Evolutionary conservation across 2,113 vertebrate genomes (phyloP), one percentile per base, ranked within the genome.

Genomic region (Agapornis roseicollis): DNA sequence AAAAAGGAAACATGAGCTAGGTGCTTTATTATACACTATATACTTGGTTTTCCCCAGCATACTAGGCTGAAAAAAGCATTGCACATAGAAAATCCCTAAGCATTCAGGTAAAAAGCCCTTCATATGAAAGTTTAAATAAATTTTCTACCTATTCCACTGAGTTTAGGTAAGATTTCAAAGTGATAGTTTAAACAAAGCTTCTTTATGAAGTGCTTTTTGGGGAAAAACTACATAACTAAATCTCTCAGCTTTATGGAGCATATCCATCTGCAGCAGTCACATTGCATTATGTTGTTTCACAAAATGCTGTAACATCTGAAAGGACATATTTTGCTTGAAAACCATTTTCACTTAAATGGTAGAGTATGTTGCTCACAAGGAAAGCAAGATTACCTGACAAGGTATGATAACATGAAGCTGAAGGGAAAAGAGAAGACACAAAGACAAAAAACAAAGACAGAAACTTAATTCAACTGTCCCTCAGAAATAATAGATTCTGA

Each of bases 231-330:
- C 56, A 5, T 84, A 58, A 53, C 80, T 79, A 92, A 94, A 94
- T 85, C 77, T 89, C 44, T 90, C 80, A 63, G 53, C 83, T 92
- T 96, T 94, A 90, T 88, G 64, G 58, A 70, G n/a, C 78, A 90
- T 79, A 96, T 89, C 90, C 83, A 87, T 90, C 93, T 95, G 73
- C 86, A 85, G 89, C 92, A 94, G 66, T 95, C 92, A 92, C 66
- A 76, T 42, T 70, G 80, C 66, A 91, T 94, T 92, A 86, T 84
- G 90, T 88, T 96, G 82, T 95, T 96, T 92, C 88, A 87, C n/a
- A 85, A 89, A 92, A 90, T 94, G 93, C 92, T 88, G 87, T 92
- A 96, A 76, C 66, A 93, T 58, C 80, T 95, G 81, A 79, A 39
- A 93, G 90, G 90, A 80, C 44, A 49, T 71, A 44, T 93, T 90